Base-by-base conservation (phyloP, 1,140 invertebrate genomes). In the Ceratitis capitata region DNA sequence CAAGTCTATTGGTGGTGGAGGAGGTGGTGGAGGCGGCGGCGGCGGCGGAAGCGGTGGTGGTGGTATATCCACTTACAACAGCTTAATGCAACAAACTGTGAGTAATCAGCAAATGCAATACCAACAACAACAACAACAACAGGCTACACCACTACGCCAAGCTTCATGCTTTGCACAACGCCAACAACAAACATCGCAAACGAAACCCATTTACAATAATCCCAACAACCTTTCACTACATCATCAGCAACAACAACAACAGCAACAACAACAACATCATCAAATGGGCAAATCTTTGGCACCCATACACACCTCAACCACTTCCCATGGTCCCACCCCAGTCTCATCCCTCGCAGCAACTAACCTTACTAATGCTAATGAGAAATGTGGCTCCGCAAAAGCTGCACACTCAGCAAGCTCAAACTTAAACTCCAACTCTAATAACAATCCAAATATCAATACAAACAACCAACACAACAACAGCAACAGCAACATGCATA, bases 31-130 rank as follows among this genome's bases (percentile, higher is more conserved):
- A 86, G 88, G 88, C 42, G 88, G 86, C 16, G 74, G 10, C 26
- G 42, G 35, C 39, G 86, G 88, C 86, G 88, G 88, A 45, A 88
- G 86, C 14, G 84, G 56, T 42, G 82, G 47, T 83, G 82, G 84
- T 74, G 83, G 82, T 56, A 47, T 49, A 23, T 47, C 83, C n/a
- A 82, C 88, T 86, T 91, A 90, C 87, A 91, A 91, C 86, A 90
- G 88, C 89, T 88, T 91, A 85, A 90, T 90, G 91, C 90, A 91
- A 88, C 90, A 92, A 87, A 91, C 91, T 89, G 91, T 92, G 90
- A 92, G 91, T 92, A 92, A 89, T 89, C 90, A 91, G 87, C 90
- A 90, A 82, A 87, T 89, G 69, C 89, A 88, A 58, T 87, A 90
- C 84, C 89, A 87, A 56, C 88, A 89, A 82, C 89, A 90, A 86